phyloP scores from a whole-genome alignment of 2,797 vertebrate genomes.

The Dipus sagitta region DNA sequence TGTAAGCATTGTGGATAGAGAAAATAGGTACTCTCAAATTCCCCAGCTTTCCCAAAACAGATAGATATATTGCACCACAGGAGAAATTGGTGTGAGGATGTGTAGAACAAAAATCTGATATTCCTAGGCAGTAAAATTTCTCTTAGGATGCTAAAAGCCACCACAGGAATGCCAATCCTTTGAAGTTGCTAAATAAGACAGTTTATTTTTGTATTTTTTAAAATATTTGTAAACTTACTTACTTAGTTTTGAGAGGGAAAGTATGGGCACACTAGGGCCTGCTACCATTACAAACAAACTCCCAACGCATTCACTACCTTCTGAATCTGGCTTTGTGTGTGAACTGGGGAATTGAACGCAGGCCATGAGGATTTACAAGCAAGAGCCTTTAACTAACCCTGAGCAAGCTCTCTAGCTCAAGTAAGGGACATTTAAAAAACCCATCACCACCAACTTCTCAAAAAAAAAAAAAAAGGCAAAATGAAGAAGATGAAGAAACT shows the following conservation, averaged over 20 bases:
- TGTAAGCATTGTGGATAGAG: background rate
- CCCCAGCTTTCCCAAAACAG: background rate
- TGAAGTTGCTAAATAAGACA: background rate
- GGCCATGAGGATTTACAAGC: no score
- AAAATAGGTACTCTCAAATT: background rate
- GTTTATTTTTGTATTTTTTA: no score
- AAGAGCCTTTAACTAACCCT: no score
- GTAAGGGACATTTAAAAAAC: background rate
- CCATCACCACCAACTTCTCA: background rate
- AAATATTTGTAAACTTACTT: no score
- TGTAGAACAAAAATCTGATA: slow-evolving; percentile 42
- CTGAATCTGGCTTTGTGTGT: no score
- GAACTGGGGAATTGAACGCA: no score
- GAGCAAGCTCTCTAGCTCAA: background rate
- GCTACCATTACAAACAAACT: no score
- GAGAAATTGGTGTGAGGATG: background rate
- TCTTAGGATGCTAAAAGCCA: background rate
- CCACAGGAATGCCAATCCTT: background rate
- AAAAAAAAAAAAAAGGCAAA: background rate
- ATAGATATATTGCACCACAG: background rate
- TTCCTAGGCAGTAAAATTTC: slow-evolving; percentile 19
- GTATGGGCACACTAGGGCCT: no score
- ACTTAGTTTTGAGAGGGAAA: no score
- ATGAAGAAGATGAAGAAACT: background rate
- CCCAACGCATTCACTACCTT: no score